Evolutionary conservation across 1,140 invertebrate species (phyloP), one percentile per base, ranked within the genome.

Genomic region (Bombus waltoni): DNA sequence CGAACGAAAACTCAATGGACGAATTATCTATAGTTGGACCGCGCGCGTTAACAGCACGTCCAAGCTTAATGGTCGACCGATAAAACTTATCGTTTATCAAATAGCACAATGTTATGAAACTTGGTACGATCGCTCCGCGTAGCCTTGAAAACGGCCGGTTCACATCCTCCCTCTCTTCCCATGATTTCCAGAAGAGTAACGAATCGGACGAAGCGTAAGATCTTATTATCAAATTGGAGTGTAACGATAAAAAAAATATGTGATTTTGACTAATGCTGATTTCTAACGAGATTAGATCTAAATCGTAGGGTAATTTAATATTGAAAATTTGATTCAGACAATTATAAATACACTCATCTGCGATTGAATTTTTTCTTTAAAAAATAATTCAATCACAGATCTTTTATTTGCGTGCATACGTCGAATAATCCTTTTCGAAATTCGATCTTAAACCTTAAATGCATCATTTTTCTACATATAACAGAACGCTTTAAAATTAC

Each of bases 1-100:
- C 57, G 71, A 73, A 81, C 35, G 35, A 70, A 57, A 81, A 32
- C 80, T 81, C 38, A 81, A 81, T 81, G 80, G 70, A 59, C 38
- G 40, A 81, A 62, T 81, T 81, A 81, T 81, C 80, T 72, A 0
- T 22, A 18, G 59, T 32, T 28, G 32, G n/a, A 53, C 28, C 28
- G 40, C 35, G 22, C 68, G 38, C 68, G 71, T 82, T 82, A 65
- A 65, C 53, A 35, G 40, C 40, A 25, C 40, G 53, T 3, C 40
- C 53, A 25, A 65, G 53, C 71, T 74, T 82, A 82, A 74, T 32
- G 40, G 53, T 22, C n/a, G 6, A 8, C 32, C 62, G 81, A 83
- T 83, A 83, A 83, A 77, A 44, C 70, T 83, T 83, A 77, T 83
- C 81, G 35, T 77, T 83, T 83, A 83, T 83, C 81, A 76, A 77